Evolutionary conservation across 2,888 invertebrate genomes (phyloP).

Genomic region (Xestia ashworthii): DNA sequence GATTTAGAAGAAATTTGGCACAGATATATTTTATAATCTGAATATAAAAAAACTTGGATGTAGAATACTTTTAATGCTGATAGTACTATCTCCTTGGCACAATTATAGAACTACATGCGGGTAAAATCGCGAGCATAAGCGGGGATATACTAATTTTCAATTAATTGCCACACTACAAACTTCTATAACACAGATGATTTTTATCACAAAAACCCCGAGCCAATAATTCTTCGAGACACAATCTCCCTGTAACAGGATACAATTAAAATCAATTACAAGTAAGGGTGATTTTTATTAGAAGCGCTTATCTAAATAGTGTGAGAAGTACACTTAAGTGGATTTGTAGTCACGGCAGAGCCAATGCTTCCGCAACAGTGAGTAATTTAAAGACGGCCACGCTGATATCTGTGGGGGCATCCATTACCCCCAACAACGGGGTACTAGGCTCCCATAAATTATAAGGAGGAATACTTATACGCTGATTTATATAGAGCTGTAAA

Average conservation of each 20-base stretch:
- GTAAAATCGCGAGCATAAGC: too few species aligned
- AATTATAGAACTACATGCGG: too few species aligned
- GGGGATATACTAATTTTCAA: not conserved
- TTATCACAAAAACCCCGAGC: conserved; percentile 4
- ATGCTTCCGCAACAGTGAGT: conserved; percentile 86
- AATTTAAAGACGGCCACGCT: conserved; percentile 87
- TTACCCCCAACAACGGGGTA: conserved; percentile 86
- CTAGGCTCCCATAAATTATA: conserved; percentile 86
- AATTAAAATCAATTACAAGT: conserved; percentile 86
- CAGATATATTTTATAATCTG: too few species aligned
- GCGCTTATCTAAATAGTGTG: conserved; percentile 85
- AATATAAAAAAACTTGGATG: too few species aligned
- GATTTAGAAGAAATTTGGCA: too few species aligned
- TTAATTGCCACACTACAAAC: not conserved
- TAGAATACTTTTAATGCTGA: too few species aligned
- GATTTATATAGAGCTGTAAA: conserved; percentile 87
- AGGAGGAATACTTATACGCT: conserved; percentile 85
- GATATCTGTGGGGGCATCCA: conserved; percentile 88
- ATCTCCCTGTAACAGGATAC: conserved; percentile 67
- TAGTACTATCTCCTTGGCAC: too few species aligned
- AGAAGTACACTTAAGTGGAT: conserved; percentile 85
- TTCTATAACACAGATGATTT: conserved; percentile 9
- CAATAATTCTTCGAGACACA: conserved; percentile 44
- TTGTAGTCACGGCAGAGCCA: conserved; percentile 83
- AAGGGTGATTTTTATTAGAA: conserved; percentile 82